These are phyloP conservation scores for Macrobrachium nipponense DNA, from an alignment of 1,140 invertebrate genomes.

Conservation along the genomic window DNA sequence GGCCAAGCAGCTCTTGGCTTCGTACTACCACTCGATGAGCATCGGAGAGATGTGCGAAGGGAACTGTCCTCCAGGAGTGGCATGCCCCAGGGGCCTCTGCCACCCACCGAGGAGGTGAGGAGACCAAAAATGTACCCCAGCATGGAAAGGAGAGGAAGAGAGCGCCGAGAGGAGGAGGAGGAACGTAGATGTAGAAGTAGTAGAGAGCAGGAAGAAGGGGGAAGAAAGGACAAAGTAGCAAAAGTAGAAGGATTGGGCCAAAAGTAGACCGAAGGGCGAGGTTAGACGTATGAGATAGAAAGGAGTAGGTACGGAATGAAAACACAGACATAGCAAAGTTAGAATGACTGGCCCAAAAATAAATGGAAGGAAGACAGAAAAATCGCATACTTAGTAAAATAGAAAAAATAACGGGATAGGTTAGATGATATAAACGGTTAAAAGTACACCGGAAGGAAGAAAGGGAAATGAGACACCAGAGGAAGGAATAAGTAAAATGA, in stretches of 20 bases:
- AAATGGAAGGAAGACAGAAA: neutral
- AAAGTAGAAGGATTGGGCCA: neutral
- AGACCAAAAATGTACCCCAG: neutral
- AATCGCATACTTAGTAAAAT: neutral
- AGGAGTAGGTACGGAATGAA: neutral
- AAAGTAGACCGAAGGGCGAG: neutral
- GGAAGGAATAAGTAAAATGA: too few species aligned
- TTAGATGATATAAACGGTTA: too few species aligned
- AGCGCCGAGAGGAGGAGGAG: neutral
- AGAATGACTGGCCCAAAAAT: too few species aligned
- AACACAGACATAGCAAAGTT: neutral
- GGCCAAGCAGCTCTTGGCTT: constrained; percentile 80
- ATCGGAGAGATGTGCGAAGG: constrained; percentile 86
- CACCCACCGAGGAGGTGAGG: constrained; percentile 60
- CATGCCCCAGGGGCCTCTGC: constrained; percentile 62
- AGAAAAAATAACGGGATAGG: neutral
- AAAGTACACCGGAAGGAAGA: too few species aligned
- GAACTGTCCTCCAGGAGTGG: constrained; percentile 74
- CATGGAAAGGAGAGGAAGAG: neutral
- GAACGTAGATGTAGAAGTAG: constrained; percentile 6
- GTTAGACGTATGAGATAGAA: neutral
- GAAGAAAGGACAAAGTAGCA: neutral
- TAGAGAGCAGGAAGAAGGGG: neutral
- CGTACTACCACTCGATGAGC: constrained; percentile 83
- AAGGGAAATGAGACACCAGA: too few species aligned